phyloP scores from a whole-genome alignment of 2,113 vertebrate species.

The Nematolebias whitei region DNA sequence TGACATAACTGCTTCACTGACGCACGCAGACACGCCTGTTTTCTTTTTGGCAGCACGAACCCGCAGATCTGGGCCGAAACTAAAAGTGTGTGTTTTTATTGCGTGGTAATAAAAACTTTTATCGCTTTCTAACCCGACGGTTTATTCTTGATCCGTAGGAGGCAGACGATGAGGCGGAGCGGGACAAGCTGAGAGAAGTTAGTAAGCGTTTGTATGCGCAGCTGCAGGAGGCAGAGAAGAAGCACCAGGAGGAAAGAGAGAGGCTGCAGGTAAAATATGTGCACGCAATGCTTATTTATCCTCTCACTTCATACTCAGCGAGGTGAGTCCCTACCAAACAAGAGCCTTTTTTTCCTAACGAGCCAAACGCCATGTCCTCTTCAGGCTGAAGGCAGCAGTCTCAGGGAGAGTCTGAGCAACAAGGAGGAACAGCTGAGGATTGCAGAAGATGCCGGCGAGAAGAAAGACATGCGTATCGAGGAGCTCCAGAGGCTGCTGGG shows the following conservation, averaged over 20 bases:
- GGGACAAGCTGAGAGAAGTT: slow-evolving; percentile 82
- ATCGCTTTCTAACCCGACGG: not conserved
- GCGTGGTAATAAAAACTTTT: not conserved
- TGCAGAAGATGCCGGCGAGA: slow-evolving; percentile 67
- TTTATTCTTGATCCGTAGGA: slow-evolving; percentile 58
- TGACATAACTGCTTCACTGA: slow-evolving; percentile 31
- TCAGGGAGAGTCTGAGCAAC: slow-evolving; percentile 78
- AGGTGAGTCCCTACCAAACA: too few species aligned
- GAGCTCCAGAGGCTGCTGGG: slow-evolving; percentile 86
- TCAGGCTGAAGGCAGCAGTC: slow-evolving; percentile 81
- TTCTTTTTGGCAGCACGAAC: slow-evolving; percentile 14
- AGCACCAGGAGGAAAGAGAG: slow-evolving; percentile 83
- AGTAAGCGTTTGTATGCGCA: slow-evolving; percentile 81
- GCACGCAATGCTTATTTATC: not conserved
- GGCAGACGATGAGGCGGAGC: slow-evolving; percentile 78
- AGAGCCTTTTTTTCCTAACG: not conserved
- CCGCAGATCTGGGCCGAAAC: too few species aligned
- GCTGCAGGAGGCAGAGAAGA: slow-evolving; percentile 85
- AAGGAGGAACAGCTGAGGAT: slow-evolving; percentile 73
- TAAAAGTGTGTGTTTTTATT: too few species aligned
- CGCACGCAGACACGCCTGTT: slow-evolving; percentile 42
- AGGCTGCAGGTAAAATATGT: slow-evolving; percentile 82
- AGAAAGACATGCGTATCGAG: slow-evolving; percentile 80
- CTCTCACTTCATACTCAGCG: too few species aligned
- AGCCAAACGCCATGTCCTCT: slow-evolving; percentile 1